Conservation (phyloP, 1,140 invertebrate genomes). For the Ptiloglossa arizonensis region DNA sequence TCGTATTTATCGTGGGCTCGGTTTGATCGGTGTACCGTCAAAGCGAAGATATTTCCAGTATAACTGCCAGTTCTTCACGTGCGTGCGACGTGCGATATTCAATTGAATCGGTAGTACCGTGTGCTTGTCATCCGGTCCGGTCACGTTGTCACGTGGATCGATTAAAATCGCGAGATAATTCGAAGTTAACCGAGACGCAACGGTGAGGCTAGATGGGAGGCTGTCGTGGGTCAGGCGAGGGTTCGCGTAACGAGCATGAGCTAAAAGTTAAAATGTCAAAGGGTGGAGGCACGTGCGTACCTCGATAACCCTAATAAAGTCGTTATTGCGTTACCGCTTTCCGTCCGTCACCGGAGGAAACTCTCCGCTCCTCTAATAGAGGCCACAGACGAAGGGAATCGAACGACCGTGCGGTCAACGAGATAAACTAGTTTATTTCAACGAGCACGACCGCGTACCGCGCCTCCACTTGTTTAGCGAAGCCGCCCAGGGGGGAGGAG, state of each 20-base stretch:
- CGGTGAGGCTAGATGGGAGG: background rate
- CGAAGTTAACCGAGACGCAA: conserved; percentile 45
- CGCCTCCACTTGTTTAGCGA: no score
- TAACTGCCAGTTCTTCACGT: no score
- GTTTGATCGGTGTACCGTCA: no score
- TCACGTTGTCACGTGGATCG: conserved; percentile 26
- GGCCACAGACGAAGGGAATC: conserved; percentile 22
- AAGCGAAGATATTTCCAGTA: no score
- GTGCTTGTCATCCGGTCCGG: background rate
- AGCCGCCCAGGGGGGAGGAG: no score
- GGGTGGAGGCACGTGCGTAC: conserved; percentile 61
- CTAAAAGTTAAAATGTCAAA: conserved; percentile 66
- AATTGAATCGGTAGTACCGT: background rate
- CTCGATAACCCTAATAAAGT: conserved; percentile 63
- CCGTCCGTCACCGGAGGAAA: conserved; percentile 5
- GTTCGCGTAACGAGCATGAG: conserved; percentile 48
- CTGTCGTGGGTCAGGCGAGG: background rate
- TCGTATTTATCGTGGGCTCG: no score
- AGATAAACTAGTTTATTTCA: conserved; percentile 42
- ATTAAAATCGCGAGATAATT: conserved; percentile 64
- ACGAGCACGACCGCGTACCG: conserved; percentile 15
- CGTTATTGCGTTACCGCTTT: conserved; percentile 57
- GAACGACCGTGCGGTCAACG: background rate
- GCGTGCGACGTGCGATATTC: background rate
- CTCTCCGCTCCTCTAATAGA: background rate